Base-by-base conservation (phyloP, 2,113 vertebrate genomes). In the Elanus axillaris region DNA sequence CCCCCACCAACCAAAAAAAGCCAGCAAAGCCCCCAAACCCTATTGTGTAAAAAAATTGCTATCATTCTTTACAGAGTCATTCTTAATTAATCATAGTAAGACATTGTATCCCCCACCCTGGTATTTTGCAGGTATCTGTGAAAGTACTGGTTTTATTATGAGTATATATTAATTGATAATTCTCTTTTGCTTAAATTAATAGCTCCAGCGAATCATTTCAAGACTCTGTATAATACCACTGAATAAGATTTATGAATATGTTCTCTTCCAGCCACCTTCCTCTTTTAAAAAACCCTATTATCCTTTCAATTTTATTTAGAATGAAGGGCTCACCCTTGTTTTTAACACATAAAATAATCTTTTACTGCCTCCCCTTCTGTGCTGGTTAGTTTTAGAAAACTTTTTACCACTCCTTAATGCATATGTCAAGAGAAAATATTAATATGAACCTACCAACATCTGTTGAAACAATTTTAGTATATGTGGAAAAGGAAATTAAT, bases 401-500 rank as follows among this genome's bases (percentile, higher is more conserved):
- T 32, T 81, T 71, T 78, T 89, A 42, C 20, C 12, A 66, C 66
- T 93, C 45, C 45, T 16, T 81, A 78, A 60, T 71, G 64, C 14
- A 81, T 84, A 62, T 88, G 20, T 83, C 90, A 88, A 40, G 59
- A 83, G 48, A 76, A 82, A 56, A 83, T 83, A 80, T 52, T 90
- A 68, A 68, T 85, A 68, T 56, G 55, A 91, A 73, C 63, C n/a
- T 67, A 16, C 95, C 45, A 83, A 83, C 93, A 91, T 91, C 89
- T 96, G 97, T 76, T 88, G 66, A 88, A 97, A 79, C 55, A 82
- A 50, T 95, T 94, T 60, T 76, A 3, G 1, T 95, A 40, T 87
- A 90, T 69, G 86, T 95, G 93, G 93, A 95, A 93, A 90, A 94
- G 95, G 91, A 97, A 97, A 91, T 91, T 87, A 97, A 96, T 96